Evolutionary conservation across 2,113 vertebrate species (phyloP).

Genomic region (Microcebus griseorufus): DNA sequence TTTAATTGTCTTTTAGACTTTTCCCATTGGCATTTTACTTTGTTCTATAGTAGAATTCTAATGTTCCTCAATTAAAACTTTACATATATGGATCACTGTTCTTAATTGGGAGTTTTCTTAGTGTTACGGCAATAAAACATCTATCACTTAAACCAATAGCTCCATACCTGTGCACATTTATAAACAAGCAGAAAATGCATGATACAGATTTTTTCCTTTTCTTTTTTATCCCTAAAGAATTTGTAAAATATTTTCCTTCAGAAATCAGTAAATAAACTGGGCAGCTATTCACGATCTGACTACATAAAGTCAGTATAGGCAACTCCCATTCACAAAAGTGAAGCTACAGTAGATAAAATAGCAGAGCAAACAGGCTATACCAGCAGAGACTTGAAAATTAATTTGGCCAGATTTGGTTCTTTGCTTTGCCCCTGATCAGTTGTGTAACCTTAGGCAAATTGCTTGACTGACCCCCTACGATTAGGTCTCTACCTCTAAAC

Average conservation of each 20-base stretch:
- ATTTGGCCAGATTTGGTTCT: not conserved
- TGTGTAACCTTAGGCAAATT: not conserved
- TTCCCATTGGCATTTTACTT: constrained; percentile 19
- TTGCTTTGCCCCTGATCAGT: not conserved
- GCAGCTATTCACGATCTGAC: not conserved
- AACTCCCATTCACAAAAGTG: not conserved
- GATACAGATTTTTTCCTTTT: not conserved
- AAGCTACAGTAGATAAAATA: not conserved
- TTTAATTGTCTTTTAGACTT: constrained; percentile 30
- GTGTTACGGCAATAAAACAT: not conserved
- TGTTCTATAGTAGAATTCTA: constrained; percentile 1
- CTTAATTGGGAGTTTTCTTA: not conserved
- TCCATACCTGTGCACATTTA: not conserved
- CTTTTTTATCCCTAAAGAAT: not conserved
- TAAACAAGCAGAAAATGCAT: not conserved
- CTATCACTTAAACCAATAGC: not conserved
- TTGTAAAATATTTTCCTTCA: constrained; percentile 36
- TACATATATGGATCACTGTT: not conserved
- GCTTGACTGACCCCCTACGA: not conserved
- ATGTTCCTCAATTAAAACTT: constrained; percentile 22
- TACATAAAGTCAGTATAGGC: not conserved
- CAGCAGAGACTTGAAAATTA: not conserved
- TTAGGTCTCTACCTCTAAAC: not conserved
- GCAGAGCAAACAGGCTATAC: not conserved
- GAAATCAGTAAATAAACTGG: not conserved